Conservation (phyloP, 2,113 vertebrate genomes). For the Notothenia rossii region DNA sequence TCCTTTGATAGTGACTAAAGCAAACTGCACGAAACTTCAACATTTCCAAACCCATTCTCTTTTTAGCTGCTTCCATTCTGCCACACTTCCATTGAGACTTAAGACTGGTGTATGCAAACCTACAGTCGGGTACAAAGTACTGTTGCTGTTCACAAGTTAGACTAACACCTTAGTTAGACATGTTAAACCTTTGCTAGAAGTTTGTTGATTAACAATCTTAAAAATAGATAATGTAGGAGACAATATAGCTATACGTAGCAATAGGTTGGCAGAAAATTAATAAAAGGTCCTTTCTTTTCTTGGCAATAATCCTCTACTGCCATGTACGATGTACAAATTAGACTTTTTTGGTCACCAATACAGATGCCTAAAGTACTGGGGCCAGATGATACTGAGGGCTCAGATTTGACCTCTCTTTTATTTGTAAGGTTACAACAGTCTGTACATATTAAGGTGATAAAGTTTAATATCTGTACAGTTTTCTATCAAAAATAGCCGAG, state of each 20-base stretch:
- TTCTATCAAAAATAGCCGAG: neutral
- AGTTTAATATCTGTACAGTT: neutral
- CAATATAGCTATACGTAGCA: neutral
- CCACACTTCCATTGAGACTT: neutral
- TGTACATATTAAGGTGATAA: neutral
- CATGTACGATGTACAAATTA: neutral
- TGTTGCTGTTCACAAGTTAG: neutral
- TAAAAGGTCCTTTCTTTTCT: neutral
- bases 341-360: neutral
- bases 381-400: neutral
- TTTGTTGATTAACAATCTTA: neutral
- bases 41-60: neutral
- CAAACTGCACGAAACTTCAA: neutral
- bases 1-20: neutral
- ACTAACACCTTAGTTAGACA: neutral
- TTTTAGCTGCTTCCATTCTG: neutral
- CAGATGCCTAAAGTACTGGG: too few relatives aligned
- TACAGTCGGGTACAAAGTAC: neutral
- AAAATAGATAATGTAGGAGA: neutral
- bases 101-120: neutral
- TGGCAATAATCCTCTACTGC: neutral
- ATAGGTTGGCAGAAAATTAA: neutral
- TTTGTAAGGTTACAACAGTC: neutral
- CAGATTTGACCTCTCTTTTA: neutral
- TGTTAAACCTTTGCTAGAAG: neutral